Percentiles rank a stretch among this genome's conserved stretches.
phyloP scores from a whole-genome alignment of 2,888 invertebrate species.

The Elysia crispata region DNA sequence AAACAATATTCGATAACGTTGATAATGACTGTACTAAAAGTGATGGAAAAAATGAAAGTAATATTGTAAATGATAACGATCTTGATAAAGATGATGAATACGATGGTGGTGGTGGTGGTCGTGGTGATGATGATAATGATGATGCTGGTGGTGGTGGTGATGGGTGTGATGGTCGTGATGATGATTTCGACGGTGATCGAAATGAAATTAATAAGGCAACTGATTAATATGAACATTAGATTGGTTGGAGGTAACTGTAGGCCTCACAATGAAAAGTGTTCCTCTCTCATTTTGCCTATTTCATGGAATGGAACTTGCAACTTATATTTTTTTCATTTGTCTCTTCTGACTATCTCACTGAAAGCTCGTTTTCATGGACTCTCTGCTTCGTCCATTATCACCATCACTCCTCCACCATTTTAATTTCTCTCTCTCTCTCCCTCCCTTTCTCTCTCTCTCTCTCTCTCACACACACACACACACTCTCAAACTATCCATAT shows the following conservation, averaged over 20 bases:
- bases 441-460: constrained; percentile 19
- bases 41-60: not conserved
- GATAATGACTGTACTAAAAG: constrained; percentile 16
- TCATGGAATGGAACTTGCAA: too few relatives aligned
- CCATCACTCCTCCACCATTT: not conserved
- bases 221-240: too few relatives aligned
- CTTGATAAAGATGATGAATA: not conserved
- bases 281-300: too few relatives aligned
- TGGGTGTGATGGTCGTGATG: not conserved
- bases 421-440: constrained; percentile 28
- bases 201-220: too few relatives aligned
- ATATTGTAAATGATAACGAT: not conserved
- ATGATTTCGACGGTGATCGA: not conserved
- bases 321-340: too few relatives aligned
- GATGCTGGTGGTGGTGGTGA: not conserved
- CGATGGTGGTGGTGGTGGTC: not conserved
- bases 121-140: not conserved
- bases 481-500: constrained; percentile 3
- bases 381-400: too few relatives aligned
- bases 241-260: too few relatives aligned
- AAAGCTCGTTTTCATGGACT: too few relatives aligned
- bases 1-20: constrained; percentile 28
- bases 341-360: too few relatives aligned
- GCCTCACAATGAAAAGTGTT: too few relatives aligned
- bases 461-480: not conserved